Evolutionary conservation across 2,888 invertebrate genomes (phyloP).

Genomic region (Kryphioiulus occultus): DNA sequence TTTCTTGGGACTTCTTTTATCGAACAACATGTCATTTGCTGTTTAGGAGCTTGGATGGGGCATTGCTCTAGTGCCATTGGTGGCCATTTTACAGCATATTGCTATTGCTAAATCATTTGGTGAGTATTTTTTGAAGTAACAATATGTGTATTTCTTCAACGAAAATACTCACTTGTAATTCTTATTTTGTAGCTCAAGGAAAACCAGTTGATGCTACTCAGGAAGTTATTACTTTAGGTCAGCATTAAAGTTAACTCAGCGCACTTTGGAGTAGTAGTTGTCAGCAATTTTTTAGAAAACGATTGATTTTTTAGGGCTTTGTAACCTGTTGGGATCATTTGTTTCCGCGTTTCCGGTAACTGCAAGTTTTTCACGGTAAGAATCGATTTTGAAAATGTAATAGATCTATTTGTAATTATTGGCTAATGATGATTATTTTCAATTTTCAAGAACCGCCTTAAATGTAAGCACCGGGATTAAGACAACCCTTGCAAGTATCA

Average conservation of each 20-base stretch:
- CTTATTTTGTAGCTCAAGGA: constrained; percentile 59
- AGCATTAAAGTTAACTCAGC: no score
- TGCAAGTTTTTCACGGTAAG: constrained; percentile 64
- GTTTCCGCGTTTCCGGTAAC: constrained; percentile 65
- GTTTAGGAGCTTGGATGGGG: constrained; percentile 79
- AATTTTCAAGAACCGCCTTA: constrained; percentile 71
- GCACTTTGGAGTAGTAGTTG: no score
- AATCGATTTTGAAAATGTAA: not conserved
- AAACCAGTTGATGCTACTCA: constrained; percentile 53
- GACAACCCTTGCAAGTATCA: constrained; percentile 81
- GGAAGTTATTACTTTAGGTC: constrained; percentile 60
- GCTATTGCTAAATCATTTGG: constrained; percentile 94
- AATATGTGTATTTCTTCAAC: not conserved
- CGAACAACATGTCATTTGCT: not conserved
- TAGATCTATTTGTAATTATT: not conserved
- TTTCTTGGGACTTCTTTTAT: not conserved
- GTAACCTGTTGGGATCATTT: constrained; percentile 63
- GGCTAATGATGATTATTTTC: not conserved
- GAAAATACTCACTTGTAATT: not conserved
- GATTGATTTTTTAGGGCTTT: constrained; percentile 61
- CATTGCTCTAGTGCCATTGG: constrained; percentile 82
- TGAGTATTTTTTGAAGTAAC: constrained; percentile 63
- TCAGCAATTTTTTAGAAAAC: no score
- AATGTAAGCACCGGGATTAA: constrained; percentile 87
- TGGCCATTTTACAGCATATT: constrained; percentile 88